phyloP scores from a whole-genome alignment of 2,888 invertebrate species.

The Hedychridium roseum region DNA sequence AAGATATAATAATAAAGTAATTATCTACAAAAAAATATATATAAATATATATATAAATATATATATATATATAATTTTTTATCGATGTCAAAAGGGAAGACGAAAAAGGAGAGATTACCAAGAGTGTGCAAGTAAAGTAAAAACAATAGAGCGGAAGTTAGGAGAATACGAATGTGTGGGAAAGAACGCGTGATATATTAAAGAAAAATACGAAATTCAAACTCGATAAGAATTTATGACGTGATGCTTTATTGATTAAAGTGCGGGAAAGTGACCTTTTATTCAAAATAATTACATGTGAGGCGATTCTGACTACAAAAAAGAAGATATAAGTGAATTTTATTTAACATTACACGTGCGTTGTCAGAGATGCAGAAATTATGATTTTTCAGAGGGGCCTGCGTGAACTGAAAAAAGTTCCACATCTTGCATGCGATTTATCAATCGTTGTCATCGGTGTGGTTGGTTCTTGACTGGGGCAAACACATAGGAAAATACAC shows the following conservation, averaged over 20 bases:
- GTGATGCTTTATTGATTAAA: conserved; percentile 55
- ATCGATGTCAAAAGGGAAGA: conserved; percentile 42
- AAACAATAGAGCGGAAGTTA: conserved; percentile 22
- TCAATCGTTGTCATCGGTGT: conserved; percentile 14
- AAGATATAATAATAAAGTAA: conserved; percentile 49
- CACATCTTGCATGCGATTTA: conserved; percentile 16
- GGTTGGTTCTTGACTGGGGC: conserved; percentile 29
- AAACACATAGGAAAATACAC: conserved; percentile 30
- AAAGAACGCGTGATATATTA: conserved; percentile 14
- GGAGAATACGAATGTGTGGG: conserved; percentile 23
- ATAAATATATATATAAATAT: conserved; percentile 18
- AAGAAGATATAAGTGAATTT: conserved; percentile 31
- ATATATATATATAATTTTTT: conserved; percentile 42
- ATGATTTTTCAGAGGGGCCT: conserved; percentile 37
- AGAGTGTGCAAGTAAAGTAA: conserved; percentile 18
- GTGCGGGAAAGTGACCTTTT: conserved; percentile 55
- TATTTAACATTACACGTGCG: conserved; percentile 38
- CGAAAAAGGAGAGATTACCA: conserved; percentile 23
- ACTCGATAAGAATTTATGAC: conserved; percentile 45
- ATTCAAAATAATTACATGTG: conserved; percentile 46
- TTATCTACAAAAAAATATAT: conserved; percentile 33
- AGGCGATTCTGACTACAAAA: conserved; percentile 38
- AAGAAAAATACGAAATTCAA: conserved; percentile 38
- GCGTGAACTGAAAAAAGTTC: conserved; percentile 23
- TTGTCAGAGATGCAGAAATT: conserved; percentile 36